Evolutionary conservation across 2,888 invertebrate genomes (phyloP).

Genomic region (Diachrysia chrysitis): DNA sequence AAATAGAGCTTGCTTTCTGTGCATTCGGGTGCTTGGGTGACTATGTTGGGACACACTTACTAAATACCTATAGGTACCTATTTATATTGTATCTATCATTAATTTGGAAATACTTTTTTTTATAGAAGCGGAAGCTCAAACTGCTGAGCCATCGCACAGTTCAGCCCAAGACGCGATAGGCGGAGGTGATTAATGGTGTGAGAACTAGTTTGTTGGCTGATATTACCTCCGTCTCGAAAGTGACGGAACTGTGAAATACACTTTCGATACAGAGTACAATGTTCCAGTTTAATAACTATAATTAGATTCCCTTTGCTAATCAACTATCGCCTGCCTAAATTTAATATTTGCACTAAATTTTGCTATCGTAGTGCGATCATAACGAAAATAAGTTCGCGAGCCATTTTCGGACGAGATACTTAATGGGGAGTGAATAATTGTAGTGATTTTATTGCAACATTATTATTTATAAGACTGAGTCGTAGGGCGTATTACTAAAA

Average conservation of each 20-base stretch:
- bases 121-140: constrained; percentile 81
- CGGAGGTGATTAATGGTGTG: constrained; percentile 60
- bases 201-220: constrained; percentile 45
- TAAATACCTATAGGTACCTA: not conserved
- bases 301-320: constrained; percentile 36
- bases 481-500: constrained; percentile 67
- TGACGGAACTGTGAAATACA: constrained; percentile 61
- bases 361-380: not conserved
- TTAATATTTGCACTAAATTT: constrained; percentile 2
- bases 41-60: constrained; percentile 27
- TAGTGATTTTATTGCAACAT: constrained; percentile 71
- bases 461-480: constrained; percentile 81
- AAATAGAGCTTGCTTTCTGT: constrained; percentile 60
- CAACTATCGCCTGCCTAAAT: constrained; percentile 11
- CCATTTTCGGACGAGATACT: constrained; percentile 41
- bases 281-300: constrained; percentile 64
- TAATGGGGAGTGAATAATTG: constrained; percentile 41
- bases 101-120: constrained; percentile 51
- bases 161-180: constrained; percentile 72
- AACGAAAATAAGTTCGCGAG: constrained; percentile 9
- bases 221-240: constrained; percentile 62
- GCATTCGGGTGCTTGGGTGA: constrained; percentile 46
- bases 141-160: constrained; percentile 81
- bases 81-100: constrained; percentile 1
- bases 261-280: constrained; percentile 47